Conservation (phyloP, 2,888 invertebrate genomes). For the Apotomis betuletana region DNA sequence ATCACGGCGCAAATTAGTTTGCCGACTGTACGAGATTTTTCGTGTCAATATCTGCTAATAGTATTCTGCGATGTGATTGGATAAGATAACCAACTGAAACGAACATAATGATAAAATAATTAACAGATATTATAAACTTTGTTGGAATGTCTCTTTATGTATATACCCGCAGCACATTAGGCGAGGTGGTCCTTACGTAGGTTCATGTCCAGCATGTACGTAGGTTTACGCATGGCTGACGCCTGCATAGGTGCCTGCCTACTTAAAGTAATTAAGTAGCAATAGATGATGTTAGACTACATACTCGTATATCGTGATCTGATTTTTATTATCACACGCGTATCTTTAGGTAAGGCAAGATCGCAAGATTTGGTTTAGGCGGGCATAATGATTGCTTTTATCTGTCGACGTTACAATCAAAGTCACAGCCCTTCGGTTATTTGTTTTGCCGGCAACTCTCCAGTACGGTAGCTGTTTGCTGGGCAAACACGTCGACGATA, state of each 20-base stretch:
- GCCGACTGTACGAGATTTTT: slow-evolving; percentile 32
- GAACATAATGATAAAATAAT: neutral
- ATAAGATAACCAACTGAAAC: neutral
- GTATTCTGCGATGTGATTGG: neutral
- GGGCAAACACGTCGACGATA: slow-evolving; percentile 31
- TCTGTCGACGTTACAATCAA: slow-evolving; percentile 19
- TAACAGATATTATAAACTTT: no score
- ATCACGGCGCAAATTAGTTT: slow-evolving; percentile 38
- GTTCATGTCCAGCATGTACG: no score
- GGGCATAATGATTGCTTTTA: slow-evolving; percentile 19
- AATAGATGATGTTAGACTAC: no score
- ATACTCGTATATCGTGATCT: no score
- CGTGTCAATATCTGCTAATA: slow-evolving; percentile 3
- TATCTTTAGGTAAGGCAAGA: neutral
- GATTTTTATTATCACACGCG: neutral
- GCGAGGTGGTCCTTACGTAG: no score
- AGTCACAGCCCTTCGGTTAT: slow-evolving; percentile 23
- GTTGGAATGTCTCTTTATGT: no score
- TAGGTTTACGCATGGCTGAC: no score
- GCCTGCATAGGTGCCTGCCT: no score
- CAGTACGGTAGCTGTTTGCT: slow-evolving; percentile 37
- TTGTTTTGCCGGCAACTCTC: slow-evolving; percentile 16
- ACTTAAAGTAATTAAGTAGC: no score
- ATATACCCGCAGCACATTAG: no score
- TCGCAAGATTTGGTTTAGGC: neutral